Evolutionary conservation across 2,888 invertebrate genomes (phyloP).

Genomic region (Lumbricus terrestris): DNA sequence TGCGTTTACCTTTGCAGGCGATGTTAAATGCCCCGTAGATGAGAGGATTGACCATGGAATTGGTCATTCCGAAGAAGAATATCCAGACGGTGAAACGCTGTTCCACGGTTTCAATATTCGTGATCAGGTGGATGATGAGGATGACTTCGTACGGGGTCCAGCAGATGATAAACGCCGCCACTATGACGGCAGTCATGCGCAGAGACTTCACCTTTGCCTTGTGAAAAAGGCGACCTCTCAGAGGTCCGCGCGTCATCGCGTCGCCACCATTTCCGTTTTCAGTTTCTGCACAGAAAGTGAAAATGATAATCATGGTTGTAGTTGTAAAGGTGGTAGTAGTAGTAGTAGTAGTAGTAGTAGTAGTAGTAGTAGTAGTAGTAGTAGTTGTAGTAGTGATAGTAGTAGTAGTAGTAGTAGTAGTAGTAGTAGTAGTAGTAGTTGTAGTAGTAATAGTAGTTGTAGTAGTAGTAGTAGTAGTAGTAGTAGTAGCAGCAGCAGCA

Average conservation of each 20-base stretch:
- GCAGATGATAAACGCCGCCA: slow-evolving; percentile 77
- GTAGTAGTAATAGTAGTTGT: no score
- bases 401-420: no score
- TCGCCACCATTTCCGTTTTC: background rate
- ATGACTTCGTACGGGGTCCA: slow-evolving; percentile 83
- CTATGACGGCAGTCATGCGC: slow-evolving; percentile 78
- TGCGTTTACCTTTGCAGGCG: slow-evolving; percentile 60
- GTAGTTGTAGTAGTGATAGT: no score
- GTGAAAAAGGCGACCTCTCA: slow-evolving; percentile 49
- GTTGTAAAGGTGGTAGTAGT: background rate
- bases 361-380: no score
- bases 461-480: no score
- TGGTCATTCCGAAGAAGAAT: slow-evolving; percentile 83
- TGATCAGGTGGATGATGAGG: slow-evolving; percentile 78
- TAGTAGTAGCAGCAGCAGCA: no score
- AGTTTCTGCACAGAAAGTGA: background rate
- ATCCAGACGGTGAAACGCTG: slow-evolving; percentile 63
- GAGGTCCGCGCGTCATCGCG: slow-evolving; percentile 58
- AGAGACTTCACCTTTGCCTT: slow-evolving; percentile 56
- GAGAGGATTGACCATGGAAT: slow-evolving; percentile 79
- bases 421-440: no score
- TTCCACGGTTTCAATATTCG: slow-evolving; percentile 30
- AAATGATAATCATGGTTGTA: background rate
- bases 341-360: background rate
- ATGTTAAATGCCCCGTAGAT: slow-evolving; percentile 76